Conservation (phyloP, 1,140 invertebrate species). For the Micrasema longulum region DNA sequence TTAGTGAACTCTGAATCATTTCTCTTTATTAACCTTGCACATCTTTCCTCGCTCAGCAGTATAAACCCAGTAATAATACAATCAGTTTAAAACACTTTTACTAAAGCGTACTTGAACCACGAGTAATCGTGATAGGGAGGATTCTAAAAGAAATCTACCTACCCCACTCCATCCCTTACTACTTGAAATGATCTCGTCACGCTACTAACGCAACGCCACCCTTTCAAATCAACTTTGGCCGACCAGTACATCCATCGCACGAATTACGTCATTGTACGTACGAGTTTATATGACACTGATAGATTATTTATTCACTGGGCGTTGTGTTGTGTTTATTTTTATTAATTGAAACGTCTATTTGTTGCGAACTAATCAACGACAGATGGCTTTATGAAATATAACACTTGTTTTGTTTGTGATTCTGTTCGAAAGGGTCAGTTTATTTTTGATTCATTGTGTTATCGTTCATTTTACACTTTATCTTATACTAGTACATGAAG, state of each 20-base stretch:
- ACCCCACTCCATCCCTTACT: background rate
- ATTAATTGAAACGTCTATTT: conserved; percentile 35
- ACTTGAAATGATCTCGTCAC: conserved; percentile 40
- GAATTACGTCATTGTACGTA: conserved; percentile 31
- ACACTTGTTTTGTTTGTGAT: conserved; percentile 15
- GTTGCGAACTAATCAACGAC: conserved; percentile 6
- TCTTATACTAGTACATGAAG: no score
- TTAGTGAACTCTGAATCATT: no score
- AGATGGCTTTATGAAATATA: conserved; percentile 9
- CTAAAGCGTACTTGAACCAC: conserved; percentile 27
- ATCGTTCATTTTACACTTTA: no score
- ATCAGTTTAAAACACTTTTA: conserved; percentile 34
- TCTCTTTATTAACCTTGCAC: no score
- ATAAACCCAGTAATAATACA: conserved; percentile 25
- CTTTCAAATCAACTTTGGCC: conserved; percentile 45
- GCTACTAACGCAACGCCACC: conserved; percentile 30
- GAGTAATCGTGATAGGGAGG: conserved; percentile 23
- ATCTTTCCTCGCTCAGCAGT: background rate
- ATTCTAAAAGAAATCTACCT: background rate
- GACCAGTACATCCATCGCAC: conserved; percentile 8
- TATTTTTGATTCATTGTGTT: no score
- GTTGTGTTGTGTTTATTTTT: conserved; percentile 7
- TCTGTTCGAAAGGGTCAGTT: no score
- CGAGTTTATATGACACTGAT: conserved; percentile 34
- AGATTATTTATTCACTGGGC: conserved; percentile 37